Conservation (phyloP, 2,113 vertebrate species). For the Peromyscus polionotus region DNA sequence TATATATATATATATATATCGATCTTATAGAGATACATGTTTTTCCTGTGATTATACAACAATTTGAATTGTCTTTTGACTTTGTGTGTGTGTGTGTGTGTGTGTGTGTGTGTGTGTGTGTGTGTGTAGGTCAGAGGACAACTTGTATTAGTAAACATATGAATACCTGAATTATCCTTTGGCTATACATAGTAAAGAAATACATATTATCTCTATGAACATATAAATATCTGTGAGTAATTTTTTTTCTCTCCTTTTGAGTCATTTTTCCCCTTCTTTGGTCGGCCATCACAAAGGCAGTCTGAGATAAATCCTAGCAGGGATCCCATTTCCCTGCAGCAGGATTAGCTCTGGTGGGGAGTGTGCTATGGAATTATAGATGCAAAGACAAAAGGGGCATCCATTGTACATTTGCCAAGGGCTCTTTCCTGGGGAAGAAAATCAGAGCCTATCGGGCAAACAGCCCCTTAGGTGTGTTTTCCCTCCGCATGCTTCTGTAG, state of each 20-base stretch:
- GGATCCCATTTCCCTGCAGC: neutral
- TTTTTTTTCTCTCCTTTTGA: neutral
- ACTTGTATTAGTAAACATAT: neutral
- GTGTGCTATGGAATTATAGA: neutral
- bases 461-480: neutral
- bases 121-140: too few species aligned
- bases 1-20: neutral
- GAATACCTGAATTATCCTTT: neutral
- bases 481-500: neutral
- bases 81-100: neutral
- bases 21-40: neutral
- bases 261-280: constrained; percentile 36
- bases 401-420: neutral
- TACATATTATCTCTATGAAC: neutral
- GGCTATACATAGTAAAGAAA: neutral
- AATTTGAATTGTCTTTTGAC: constrained; percentile 3
- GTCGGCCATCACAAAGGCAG: neutral
- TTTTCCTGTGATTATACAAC: neutral
- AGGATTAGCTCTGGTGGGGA: neutral
- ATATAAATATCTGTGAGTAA: neutral
- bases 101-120: too few species aligned
- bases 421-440: neutral
- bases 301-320: neutral
- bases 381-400: neutral
- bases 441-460: neutral